A percentile compares a stretch with the other conserved stretches of the same genome.
Evolutionary conservation across 2,113 vertebrate genomes (phyloP).

Genomic region (Mirounga angustirostris): DNA sequence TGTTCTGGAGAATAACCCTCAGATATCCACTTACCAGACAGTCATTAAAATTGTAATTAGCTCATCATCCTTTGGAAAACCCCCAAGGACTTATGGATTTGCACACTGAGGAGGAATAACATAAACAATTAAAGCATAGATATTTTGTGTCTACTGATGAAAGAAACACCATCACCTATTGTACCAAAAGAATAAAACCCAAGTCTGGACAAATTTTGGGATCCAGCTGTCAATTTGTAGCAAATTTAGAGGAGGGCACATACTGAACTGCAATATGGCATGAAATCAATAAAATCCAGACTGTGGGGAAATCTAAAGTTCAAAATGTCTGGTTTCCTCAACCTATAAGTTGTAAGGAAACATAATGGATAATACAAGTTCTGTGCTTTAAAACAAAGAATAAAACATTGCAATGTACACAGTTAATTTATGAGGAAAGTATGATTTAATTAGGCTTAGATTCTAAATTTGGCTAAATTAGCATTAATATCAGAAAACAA

Average conservation of each 20-base stretch:
- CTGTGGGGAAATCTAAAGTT: not conserved
- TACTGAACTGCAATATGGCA: not conserved
- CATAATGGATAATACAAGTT: not conserved
- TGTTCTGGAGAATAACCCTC: not conserved
- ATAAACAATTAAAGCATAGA: not conserved
- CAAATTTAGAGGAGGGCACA: not conserved
- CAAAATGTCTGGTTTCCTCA: not conserved
- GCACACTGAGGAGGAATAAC: not conserved
- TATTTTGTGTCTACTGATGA: not conserved
- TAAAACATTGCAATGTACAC: not conserved
- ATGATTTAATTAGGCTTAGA: not conserved
- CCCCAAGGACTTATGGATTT: not conserved
- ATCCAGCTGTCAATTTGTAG: not conserved
- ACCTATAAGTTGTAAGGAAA: not conserved
- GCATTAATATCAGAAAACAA: not conserved
- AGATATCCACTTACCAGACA: not conserved
- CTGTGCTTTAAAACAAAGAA: not conserved
- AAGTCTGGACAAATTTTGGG: not conserved
- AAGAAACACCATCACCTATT: not conserved
- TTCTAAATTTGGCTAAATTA: not conserved
- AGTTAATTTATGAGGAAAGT: not conserved
- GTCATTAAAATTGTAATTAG: not conserved
- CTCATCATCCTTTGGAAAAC: not conserved
- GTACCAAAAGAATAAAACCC: not conserved
- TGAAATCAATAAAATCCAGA: not conserved